Percentiles rank a stretch among this genome's conserved stretches.
These are phyloP conservation scores for Imbricaverruca yamaguchii DNA, from an alignment of 2,888 invertebrate species.

Conservation along the genomic window DNA sequence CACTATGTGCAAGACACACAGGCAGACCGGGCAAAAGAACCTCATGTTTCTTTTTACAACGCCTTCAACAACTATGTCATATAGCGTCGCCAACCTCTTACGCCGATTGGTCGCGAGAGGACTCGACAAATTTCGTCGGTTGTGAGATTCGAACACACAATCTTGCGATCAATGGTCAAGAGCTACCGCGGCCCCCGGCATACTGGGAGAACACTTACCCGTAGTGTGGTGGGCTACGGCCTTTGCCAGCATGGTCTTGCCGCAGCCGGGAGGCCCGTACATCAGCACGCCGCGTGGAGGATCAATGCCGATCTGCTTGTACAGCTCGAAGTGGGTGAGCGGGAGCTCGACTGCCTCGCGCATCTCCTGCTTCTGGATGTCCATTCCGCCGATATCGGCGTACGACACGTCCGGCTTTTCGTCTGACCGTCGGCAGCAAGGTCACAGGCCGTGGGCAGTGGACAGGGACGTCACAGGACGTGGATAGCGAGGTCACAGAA, in stretches of 20 bases:
- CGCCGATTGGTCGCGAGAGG: too few species aligned
- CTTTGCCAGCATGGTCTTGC: constrained; percentile 99
- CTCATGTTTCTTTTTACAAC: too few species aligned
- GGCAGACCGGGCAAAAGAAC: too few species aligned
- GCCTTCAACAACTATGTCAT: too few species aligned
- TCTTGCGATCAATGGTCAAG: too few species aligned
- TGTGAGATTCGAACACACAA: too few species aligned
- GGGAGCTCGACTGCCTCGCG: constrained; percentile 97
- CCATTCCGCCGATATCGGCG: constrained; percentile 98
- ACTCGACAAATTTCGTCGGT: too few species aligned
- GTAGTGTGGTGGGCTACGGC: constrained; percentile 98
- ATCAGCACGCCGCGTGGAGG: constrained; percentile 96
- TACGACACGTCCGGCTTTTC: constrained; percentile 97
- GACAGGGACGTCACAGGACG: too few species aligned
- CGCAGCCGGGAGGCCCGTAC: constrained; percentile 99
- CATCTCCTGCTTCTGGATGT: constrained; percentile 99
- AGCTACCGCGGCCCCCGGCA: background rate
- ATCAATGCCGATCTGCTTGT: constrained; percentile 89
- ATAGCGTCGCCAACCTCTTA: too few species aligned
- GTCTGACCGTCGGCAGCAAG: constrained; percentile 49
- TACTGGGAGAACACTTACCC: constrained; percentile 47
- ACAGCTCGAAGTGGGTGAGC: constrained; percentile 94
- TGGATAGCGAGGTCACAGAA: too few species aligned
- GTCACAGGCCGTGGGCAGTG: too few species aligned
- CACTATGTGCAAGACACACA: too few species aligned